phyloP scores from a whole-genome alignment of 1,140 invertebrate species.

The Propsilocerus akamusi region DNA sequence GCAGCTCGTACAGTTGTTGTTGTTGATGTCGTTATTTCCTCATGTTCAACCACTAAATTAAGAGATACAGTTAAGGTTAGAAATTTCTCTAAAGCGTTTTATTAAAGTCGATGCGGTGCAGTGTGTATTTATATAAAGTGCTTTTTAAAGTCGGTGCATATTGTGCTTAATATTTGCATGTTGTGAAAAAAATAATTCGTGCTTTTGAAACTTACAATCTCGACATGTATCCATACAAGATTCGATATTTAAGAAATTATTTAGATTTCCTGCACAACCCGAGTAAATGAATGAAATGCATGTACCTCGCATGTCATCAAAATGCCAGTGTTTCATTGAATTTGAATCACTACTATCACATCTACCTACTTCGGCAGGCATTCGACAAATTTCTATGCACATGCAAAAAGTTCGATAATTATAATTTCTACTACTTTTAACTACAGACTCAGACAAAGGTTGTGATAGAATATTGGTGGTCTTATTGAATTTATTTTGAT shows the following conservation, averaged over 20 bases:
- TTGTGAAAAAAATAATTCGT: too few relatives aligned
- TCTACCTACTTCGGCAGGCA: conserved; percentile 46
- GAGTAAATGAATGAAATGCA: conserved; percentile 63
- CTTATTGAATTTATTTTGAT: not conserved
- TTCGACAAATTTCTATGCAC: conserved; percentile 29
- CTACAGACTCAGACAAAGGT: conserved; percentile 9
- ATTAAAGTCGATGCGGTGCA: not conserved
- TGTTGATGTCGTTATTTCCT: not conserved
- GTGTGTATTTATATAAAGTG: not conserved
- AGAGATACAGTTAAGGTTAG: not conserved
- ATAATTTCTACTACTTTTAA: not conserved
- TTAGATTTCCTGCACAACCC: conserved; percentile 61
- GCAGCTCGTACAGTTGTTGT: conserved; percentile 13
- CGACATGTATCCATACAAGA: conserved; percentile 40
- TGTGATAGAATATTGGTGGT: not conserved
- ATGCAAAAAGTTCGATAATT: conserved; percentile 7
- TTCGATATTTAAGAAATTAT: conserved; percentile 56
- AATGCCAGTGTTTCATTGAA: conserved; percentile 54
- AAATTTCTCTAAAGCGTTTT: not conserved
- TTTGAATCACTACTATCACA: conserved; percentile 36
- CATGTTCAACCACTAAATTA: not conserved
- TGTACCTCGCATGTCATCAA: conserved; percentile 45
- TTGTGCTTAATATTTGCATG: not conserved
- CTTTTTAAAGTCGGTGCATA: not conserved
- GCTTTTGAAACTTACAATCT: conserved; percentile 25